These are phyloP conservation scores for Notothenia rossii DNA, from an alignment of 2,113 vertebrate genomes.

Conservation along the genomic window DNA sequence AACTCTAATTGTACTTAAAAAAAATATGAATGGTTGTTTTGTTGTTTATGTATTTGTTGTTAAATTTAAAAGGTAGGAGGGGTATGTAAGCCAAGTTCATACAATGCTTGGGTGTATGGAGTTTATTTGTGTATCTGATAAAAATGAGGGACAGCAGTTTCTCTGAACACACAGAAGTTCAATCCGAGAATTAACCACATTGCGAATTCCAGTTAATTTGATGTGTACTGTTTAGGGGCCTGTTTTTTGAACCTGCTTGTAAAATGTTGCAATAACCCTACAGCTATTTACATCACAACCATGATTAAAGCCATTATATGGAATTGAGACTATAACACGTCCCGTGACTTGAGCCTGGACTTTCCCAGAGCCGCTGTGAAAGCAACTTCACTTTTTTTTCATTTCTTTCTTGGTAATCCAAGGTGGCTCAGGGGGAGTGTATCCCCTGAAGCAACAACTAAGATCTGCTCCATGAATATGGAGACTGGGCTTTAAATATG, in stretches of 20 bases:
- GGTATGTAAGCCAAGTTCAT: background rate
- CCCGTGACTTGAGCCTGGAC: conserved; percentile 46
- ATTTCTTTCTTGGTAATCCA: conserved; percentile 50
- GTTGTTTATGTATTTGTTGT: background rate
- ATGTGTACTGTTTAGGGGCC: conserved; percentile 28
- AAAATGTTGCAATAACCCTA: conserved; percentile 28
- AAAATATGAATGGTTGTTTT: too few species aligned
- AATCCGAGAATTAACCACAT: conserved; percentile 19
- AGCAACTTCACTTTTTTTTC: conserved; percentile 43
- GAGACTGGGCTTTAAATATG: conserved; percentile 29
- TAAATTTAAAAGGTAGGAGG: background rate
- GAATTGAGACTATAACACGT: conserved; percentile 6
- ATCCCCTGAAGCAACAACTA: conserved; percentile 34
- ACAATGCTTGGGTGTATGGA: background rate
- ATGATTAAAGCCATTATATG: conserved; percentile 24
- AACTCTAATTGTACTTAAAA: background rate
- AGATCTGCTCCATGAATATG: conserved; percentile 26
- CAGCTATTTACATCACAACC: conserved; percentile 24
- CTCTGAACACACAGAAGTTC: conserved; percentile 2
- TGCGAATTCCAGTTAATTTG: conserved; percentile 47
- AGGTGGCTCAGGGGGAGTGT: conserved; percentile 28
- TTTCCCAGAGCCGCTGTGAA: conserved; percentile 48
- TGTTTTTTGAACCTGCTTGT: conserved; percentile 41
- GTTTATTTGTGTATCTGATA: conserved; percentile 18
- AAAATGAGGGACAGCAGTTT: background rate